phyloP scores from a whole-genome alignment of 2,113 vertebrate genomes.

The Gasterosteus nipponicus region DNA sequence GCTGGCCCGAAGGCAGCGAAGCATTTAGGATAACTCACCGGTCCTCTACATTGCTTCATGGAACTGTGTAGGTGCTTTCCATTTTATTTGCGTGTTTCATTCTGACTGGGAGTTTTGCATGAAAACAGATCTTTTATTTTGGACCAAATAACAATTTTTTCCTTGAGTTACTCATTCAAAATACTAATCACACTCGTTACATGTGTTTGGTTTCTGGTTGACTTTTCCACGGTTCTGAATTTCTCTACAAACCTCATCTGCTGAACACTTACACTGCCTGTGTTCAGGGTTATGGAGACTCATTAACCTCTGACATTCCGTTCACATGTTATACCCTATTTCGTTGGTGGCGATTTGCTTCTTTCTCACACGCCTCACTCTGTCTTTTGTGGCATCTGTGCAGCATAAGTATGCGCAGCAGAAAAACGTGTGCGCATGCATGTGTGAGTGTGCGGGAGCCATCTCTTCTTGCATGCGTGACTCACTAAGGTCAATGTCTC shows the following conservation, averaged over 20 bases:
- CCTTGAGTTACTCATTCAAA: not conserved
- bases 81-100: conserved; percentile 6
- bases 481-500: conserved; percentile 58
- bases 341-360: conserved; percentile 10
- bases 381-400: conserved; percentile 24
- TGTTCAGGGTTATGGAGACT: not conserved
- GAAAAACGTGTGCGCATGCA: conserved; percentile 3
- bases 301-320: not conserved
- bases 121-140: not conserved
- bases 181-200: not conserved
- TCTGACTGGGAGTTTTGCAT: not conserved
- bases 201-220: not conserved
- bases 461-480: conserved; percentile 47
- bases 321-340: not conserved
- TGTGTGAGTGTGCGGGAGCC: conserved; percentile 19
- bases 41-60: conserved; percentile 3
- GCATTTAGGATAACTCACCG: not conserved
- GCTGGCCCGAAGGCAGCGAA: not conserved
- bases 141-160: not conserved
- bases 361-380: not conserved
- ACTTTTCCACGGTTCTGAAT: not conserved
- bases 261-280: not conserved
- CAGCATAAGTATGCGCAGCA: conserved; percentile 23
- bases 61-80: not conserved
- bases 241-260: not conserved